These are phyloP conservation scores for Phyllotreta striolata DNA, from an alignment of 2,888 invertebrate genomes.

Conservation along the genomic window DNA sequence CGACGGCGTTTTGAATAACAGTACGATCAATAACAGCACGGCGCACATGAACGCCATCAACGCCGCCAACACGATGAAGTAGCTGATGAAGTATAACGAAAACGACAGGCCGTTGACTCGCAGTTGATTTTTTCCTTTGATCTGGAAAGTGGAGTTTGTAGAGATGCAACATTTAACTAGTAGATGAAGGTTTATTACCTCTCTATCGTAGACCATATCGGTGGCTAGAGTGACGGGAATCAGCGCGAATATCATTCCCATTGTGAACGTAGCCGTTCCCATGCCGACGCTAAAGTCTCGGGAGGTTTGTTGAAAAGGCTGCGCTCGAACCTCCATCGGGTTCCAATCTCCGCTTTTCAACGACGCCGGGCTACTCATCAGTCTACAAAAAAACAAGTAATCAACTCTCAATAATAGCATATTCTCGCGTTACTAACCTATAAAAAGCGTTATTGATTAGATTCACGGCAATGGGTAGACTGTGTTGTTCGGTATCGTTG, in stretches of 20 bases:
- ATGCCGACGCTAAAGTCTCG: conserved; percentile 77
- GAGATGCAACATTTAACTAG: not conserved
- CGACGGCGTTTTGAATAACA: conserved; percentile 75
- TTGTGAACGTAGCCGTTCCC: conserved; percentile 76
- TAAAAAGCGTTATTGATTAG: conserved; percentile 75
- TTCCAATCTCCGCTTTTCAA: conserved; percentile 53
- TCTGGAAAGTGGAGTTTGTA: conserved; percentile 63
- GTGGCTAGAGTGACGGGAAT: conserved; percentile 80
- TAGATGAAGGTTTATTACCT: conserved; percentile 64
- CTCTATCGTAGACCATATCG: conserved; percentile 83
- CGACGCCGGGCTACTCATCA: conserved; percentile 23
- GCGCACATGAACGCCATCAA: conserved; percentile 74
- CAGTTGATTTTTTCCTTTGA: conserved; percentile 82
- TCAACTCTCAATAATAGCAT: not conserved
- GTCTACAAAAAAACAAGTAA: conserved; percentile 27
- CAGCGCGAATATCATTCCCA: conserved; percentile 83
- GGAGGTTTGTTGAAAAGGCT: conserved; percentile 77
- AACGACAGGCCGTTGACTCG: conserved; percentile 82
- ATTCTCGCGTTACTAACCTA: conserved; percentile 62
- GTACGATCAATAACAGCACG: conserved; percentile 70
- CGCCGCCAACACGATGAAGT: conserved; percentile 75
- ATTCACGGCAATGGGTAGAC: conserved; percentile 78
- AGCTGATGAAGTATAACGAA: conserved; percentile 77
- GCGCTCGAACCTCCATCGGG: conserved; percentile 71
- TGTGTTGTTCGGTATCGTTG: conserved; percentile 83